These are phyloP conservation scores for Sphecodes monilicornis DNA, from an alignment of 2,888 invertebrate species.

Conservation along the genomic window DNA sequence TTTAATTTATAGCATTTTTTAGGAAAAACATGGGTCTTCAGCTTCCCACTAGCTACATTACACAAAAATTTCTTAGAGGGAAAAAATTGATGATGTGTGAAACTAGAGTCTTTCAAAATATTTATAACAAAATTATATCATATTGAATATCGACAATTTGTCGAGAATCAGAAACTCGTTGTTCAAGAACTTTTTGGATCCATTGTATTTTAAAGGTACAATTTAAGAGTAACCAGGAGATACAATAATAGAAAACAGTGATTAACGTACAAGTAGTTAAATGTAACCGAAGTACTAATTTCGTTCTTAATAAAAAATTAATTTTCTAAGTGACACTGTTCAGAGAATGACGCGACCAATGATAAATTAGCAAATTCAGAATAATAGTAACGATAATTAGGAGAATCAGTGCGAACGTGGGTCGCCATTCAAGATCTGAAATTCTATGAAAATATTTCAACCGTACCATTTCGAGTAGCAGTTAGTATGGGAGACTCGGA, in stretches of 20 bases:
- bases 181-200: background rate
- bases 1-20: background rate
- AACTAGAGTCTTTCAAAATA: too few species aligned
- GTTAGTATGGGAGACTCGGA: background rate
- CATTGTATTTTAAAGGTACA: background rate
- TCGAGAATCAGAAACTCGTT: background rate
- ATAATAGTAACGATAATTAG: background rate
- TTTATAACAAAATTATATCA: too few species aligned
- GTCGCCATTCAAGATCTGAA: conserved; percentile 38
- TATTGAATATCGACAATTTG: too few species aligned
- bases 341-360: background rate
- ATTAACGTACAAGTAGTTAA: background rate
- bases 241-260: background rate
- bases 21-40: background rate
- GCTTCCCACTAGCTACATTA: background rate
- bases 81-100: background rate
- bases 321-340: background rate
- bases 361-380: background rate
- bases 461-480: background rate
- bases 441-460: conserved; percentile 12
- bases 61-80: background rate
- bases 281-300: background rate
- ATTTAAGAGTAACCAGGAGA: background rate
- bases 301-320: background rate
- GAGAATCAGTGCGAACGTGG: background rate